Evolutionary conservation across 2,888 invertebrate species (phyloP).

Genomic region (Caprella mutica): DNA sequence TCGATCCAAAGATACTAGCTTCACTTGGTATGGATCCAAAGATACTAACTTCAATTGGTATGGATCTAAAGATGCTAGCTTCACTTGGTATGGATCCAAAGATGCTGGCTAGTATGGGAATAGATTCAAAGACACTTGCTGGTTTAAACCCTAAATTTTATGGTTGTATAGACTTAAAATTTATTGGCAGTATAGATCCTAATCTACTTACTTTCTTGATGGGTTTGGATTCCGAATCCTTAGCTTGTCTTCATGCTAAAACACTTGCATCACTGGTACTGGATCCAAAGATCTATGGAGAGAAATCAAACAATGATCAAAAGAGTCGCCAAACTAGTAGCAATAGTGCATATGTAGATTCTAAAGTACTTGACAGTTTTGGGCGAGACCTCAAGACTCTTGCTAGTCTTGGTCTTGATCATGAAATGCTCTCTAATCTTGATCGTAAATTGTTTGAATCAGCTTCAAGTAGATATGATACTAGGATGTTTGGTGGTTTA

Average conservation of each 20-base stretch:
- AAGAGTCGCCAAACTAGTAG: conserved; percentile 5
- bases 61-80: conserved; percentile 41
- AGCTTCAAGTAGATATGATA: conserved; percentile 44
- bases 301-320: no score
- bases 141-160: conserved; percentile 14
- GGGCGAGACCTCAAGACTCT: conserved; percentile 34
- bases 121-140: conserved; percentile 31
- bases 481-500: conserved; percentile 22
- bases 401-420: conserved; percentile 27
- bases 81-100: conserved; percentile 23
- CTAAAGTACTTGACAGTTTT: conserved; percentile 27
- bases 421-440: conserved; percentile 39
- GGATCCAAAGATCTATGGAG: conserved; percentile 33
- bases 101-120: conserved; percentile 12
- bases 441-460: conserved; percentile 59
- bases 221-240: conserved; percentile 31
- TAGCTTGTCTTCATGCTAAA: conserved; percentile 31
- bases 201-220: conserved; percentile 17
- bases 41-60: conserved; percentile 41
- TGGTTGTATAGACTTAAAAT: conserved; percentile 43
- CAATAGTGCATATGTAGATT: conserved; percentile 17
- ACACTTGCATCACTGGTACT: conserved; percentile 26
- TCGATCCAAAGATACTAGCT: conserved; percentile 59
- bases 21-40: conserved; percentile 45
- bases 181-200: conserved; percentile 33